Conservation (phyloP, 2,113 vertebrate genomes). For the Mandrillus leucophaeus region DNA sequence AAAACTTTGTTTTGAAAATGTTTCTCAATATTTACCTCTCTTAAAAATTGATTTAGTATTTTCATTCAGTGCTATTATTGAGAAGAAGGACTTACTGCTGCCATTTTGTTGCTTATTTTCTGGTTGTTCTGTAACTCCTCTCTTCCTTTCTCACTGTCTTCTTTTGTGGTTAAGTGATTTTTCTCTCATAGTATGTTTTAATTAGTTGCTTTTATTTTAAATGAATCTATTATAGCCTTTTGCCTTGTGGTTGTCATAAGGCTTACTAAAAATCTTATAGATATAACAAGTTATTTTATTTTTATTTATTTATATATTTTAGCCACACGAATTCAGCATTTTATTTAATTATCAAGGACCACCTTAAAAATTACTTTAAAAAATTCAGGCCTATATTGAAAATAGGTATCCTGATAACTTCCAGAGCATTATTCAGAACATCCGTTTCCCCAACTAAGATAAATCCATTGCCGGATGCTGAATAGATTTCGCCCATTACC, state of each 20-base stretch:
- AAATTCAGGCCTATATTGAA: neutral
- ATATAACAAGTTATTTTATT: neutral
- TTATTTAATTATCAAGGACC: slow-evolving; percentile 14
- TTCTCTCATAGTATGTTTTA: neutral
- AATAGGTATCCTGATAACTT: neutral
- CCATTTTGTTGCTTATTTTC: neutral
- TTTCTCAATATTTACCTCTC: slow-evolving; percentile 8
- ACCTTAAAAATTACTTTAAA: neutral
- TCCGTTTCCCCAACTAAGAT: neutral
- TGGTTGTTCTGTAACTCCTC: neutral
- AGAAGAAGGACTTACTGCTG: neutral
- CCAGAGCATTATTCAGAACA: neutral
- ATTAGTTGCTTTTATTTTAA: neutral
- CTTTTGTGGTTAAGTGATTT: neutral
- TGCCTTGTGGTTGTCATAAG: neutral
- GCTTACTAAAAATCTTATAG: neutral
- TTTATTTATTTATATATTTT: neutral
- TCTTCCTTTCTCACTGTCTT: neutral
- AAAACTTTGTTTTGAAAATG: neutral
- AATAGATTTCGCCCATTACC: neutral
- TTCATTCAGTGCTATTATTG: neutral
- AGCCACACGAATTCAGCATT: neutral
- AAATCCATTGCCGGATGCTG: neutral
- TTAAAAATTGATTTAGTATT: slow-evolving; percentile 13
- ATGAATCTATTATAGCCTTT: neutral